phyloP scores from a whole-genome alignment of 2,113 vertebrate genomes.

The Rhipidura dahli region DNA sequence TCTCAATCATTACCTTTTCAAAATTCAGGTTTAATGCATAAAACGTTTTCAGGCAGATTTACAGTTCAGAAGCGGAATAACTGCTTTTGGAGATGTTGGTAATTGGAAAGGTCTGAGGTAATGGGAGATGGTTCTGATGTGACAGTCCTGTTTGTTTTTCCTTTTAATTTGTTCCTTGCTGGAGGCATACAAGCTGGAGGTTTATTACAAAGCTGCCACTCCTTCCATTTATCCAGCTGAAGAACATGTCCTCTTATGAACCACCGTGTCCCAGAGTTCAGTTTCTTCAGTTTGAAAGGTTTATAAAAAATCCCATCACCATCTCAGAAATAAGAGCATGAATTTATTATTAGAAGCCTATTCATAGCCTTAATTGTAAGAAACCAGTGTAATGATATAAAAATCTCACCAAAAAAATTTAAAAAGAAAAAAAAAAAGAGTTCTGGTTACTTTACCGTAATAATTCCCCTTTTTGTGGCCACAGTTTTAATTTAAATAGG shows the following conservation, averaged over 20 bases:
- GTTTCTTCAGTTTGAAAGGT: neutral
- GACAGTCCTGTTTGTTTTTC: constrained; percentile 6
- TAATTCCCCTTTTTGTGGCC: neutral
- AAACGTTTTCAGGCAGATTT: neutral
- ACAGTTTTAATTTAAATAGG: neutral
- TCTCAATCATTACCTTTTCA: neutral
- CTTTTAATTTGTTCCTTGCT: constrained; percentile 19
- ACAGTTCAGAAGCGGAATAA: neutral
- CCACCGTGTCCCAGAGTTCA: neutral
- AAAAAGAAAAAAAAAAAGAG: neutral
- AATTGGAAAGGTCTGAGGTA: neutral
- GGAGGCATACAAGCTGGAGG: neutral
- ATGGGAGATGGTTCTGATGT: neutral
- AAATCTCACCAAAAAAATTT: neutral
- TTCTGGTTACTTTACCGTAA: neutral
- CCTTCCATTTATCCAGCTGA: constrained; percentile 11
- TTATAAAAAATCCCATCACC: neutral
- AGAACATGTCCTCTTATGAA: neutral
- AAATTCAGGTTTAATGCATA: neutral
- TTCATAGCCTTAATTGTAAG: neutral
- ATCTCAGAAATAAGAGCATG: neutral
- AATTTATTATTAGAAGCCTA: neutral
- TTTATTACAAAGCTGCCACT: constrained; percentile 24
- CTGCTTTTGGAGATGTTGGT: neutral
- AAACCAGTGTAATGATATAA: neutral